Evolutionary conservation across 2,797 vertebrate genomes (phyloP), one percentile per base, ranked within the genome.

Genomic region (Mycteria americana): DNA sequence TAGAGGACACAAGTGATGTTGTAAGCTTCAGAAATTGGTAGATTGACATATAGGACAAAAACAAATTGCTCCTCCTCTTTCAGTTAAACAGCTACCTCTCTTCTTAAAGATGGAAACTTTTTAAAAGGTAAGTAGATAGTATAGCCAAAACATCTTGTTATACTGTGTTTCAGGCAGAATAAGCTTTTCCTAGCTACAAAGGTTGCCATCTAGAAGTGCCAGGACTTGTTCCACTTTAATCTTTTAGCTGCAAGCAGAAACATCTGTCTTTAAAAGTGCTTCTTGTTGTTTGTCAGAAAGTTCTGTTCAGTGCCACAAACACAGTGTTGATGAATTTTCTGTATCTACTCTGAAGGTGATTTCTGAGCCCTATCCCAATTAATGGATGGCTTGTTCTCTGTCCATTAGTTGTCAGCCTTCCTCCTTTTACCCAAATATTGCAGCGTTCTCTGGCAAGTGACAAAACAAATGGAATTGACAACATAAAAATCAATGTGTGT

Each of bases 401-500:
- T 91, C 37, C 59, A 27, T 94, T 97, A 91, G 85, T 88, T 95
- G 72, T 93, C 89, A 92, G 23, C 33, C 24, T 59, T 91, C 56
- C 50, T 84, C 33, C 76, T 90, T 95, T 94, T 62, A 95, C 25
- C 53, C 70, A 95, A 92, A 87, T 69, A 73, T 72, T 89, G 68
- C 54, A 56, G 56, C 95, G 59, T 74, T 67, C 69, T 97, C 93
- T 93, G 56, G 64, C 67, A 96, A 88, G 89, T 97, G 96, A 96
- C 96, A 98, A 96, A 95, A 90, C 96, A 96, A 97, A 98, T 97
- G 74, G 92, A 95, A 96, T 76, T 89, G 95, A 97, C 92, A 95
- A 77, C 63, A 59, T 78, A 95, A 95, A 95, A 97, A 95, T 97
- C 91, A 79, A 89, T 97, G 35, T 63, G n/a, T 88, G 65, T 92